Evolutionary conservation across 2,797 vertebrate genomes (phyloP).

Genomic region (Malurus splendens): DNA sequence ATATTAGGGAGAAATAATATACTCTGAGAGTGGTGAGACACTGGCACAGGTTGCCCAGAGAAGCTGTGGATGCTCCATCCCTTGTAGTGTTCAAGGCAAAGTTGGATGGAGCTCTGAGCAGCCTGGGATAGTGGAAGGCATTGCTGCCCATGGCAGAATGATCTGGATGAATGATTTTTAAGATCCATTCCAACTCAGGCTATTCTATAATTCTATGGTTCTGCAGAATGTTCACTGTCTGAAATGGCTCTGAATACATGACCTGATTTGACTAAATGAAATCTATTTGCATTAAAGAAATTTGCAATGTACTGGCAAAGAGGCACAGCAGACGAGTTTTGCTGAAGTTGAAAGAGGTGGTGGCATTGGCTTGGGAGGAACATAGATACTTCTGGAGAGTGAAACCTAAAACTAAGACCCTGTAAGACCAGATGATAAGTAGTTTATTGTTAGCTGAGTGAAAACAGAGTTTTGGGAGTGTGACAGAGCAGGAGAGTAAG

Average conservation of each 20-base stretch:
- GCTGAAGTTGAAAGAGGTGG: not conserved
- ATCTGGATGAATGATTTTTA: not conserved
- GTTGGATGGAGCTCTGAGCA: not conserved
- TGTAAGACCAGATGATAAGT: not conserved
- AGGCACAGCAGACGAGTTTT: not conserved
- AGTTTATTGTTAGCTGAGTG: constrained; percentile 32
- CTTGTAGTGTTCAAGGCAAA: not conserved
- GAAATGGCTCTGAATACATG: not conserved
- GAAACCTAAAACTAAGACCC: constrained; percentile 35
- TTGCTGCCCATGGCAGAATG: rapidly evolving
- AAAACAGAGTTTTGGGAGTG: constrained; percentile 26
- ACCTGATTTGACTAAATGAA: not conserved
- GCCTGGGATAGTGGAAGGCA: rapidly evolving
- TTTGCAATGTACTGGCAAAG: not conserved
- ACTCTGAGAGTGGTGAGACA: not conserved
- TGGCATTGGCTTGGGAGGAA: not conserved
- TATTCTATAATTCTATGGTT: not conserved
- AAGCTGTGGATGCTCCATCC: not conserved
- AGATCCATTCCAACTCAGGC: not conserved
- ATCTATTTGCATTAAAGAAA: constrained; percentile 4
- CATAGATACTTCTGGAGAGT: not conserved
- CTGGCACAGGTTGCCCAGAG: not conserved
- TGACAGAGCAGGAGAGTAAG: not conserved
- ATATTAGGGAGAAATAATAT: not conserved
- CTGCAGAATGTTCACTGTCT: not conserved